phyloP scores from a whole-genome alignment of 92 coral and sea anemone species.

The Epizoanthus ramosus region DNA sequence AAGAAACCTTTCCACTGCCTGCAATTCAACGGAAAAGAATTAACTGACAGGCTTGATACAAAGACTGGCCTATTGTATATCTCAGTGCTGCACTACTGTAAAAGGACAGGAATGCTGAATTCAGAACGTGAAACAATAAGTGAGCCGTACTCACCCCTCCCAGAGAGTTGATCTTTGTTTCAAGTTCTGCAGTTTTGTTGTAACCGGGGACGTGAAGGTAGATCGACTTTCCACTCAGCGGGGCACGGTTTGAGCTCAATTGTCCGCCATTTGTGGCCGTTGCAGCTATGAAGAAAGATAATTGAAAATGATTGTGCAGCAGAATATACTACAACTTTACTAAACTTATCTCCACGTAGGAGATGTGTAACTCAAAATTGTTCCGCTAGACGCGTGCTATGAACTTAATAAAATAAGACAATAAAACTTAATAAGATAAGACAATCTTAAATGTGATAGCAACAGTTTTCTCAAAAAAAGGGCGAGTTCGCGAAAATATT shows the following conservation, averaged over 20 bases:
- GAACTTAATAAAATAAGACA: too few relatives aligned
- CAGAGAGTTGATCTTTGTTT: conserved; percentile 52
- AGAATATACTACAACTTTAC: background rate
- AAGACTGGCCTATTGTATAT: background rate
- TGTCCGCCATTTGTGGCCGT: conserved; percentile 30
- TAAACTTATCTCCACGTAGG: too few relatives aligned
- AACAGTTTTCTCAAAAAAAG: too few relatives aligned
- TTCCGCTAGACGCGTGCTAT: too few relatives aligned
- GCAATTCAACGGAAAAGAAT: background rate
- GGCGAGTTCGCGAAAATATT: too few relatives aligned
- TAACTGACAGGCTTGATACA: background rate
- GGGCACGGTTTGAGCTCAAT: conserved; percentile 9
- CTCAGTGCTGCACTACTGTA: background rate
- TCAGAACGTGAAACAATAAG: background rate
- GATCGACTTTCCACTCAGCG: conserved; percentile 73
- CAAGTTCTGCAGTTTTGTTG: conserved; percentile 59
- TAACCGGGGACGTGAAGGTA: conserved; percentile 69
- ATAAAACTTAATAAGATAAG: too few relatives aligned
- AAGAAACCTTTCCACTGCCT: conserved; percentile 80
- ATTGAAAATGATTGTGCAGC: background rate
- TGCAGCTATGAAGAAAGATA: background rate
- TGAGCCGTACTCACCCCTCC: conserved; percentile 78
- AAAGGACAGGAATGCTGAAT: background rate
- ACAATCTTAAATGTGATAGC: too few relatives aligned
- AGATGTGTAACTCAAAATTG: too few relatives aligned